Evolutionary conservation across 2,888 invertebrate genomes (phyloP).

Genomic region (Steinernema hermaphroditum): DNA sequence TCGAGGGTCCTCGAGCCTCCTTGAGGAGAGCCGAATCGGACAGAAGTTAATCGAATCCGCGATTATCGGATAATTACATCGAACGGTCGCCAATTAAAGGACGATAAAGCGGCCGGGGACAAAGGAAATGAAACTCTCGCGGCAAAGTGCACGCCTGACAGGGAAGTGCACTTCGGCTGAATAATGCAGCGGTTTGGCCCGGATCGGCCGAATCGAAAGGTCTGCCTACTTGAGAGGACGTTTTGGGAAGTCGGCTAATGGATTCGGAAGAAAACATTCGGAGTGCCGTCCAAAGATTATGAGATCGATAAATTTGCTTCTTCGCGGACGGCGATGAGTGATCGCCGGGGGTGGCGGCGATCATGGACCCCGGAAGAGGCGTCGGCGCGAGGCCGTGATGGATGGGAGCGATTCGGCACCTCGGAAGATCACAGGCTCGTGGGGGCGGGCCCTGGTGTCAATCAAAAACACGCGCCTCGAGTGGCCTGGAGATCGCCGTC

Average conservation of each 20-base stretch:
- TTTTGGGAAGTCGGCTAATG: too few relatives aligned
- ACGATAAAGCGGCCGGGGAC: background rate
- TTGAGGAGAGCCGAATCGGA: too few relatives aligned
- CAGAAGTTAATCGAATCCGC: constrained; percentile 21
- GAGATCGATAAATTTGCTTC: background rate
- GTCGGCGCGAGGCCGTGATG: background rate
- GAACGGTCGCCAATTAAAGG: background rate
- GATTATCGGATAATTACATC: constrained; percentile 5
- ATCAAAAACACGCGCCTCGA: constrained; percentile 12
- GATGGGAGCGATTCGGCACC: too few relatives aligned
- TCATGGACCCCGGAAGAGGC: background rate
- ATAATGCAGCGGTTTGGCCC: too few relatives aligned
- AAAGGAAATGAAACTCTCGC: background rate
- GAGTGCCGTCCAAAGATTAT: too few relatives aligned
- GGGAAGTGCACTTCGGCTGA: too few relatives aligned
- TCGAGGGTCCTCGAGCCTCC: background rate
- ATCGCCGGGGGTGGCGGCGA: background rate
- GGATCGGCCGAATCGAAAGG: too few relatives aligned
- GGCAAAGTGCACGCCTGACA: background rate
- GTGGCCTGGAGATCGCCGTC: too few relatives aligned
- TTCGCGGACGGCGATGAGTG: background rate
- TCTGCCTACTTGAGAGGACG: too few relatives aligned
- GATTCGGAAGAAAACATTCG: too few relatives aligned
- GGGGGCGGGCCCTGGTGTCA: background rate
- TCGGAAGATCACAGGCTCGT: background rate